phyloP scores from a whole-genome alignment of 2,888 invertebrate genomes.

The Andrena flavipes region DNA sequence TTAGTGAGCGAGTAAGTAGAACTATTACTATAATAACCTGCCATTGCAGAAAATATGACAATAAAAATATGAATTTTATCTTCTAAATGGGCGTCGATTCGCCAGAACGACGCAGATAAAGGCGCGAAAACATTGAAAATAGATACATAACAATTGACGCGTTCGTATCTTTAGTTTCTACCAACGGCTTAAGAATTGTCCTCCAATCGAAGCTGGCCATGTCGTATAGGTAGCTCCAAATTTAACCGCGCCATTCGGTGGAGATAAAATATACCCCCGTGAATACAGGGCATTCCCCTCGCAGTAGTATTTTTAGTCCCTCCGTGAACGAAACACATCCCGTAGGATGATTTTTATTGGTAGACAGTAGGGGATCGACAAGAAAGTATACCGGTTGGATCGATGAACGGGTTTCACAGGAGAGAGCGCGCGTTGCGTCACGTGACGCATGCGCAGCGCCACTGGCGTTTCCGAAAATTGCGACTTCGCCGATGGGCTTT shows the following conservation, averaged over 20 bases:
- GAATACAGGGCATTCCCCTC: neutral
- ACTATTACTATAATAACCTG: too few species aligned
- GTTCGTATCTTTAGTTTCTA: too few species aligned
- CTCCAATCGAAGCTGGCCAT: neutral
- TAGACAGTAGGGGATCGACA: conserved; percentile 26
- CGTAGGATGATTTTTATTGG: conserved; percentile 45
- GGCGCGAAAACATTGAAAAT: too few species aligned
- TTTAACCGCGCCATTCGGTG: neutral
- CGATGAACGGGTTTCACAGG: conserved; percentile 48
- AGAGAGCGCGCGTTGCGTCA: conserved; percentile 54
- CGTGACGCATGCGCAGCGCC: conserved; percentile 57
- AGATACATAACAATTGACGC: too few species aligned
- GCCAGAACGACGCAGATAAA: too few species aligned
- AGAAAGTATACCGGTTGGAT: conserved; percentile 56
- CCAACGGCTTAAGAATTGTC: neutral
- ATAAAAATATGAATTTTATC: too few species aligned
- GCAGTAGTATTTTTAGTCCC: conserved; percentile 43
- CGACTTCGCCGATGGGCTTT: conserved; percentile 23
- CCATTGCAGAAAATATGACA: too few species aligned
- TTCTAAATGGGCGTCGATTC: too few species aligned
- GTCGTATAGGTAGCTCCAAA: neutral
- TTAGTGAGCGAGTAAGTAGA: too few species aligned
- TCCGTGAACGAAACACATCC: conserved; percentile 12
- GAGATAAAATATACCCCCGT: conserved; percentile 3
- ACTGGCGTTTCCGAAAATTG: conserved; percentile 52